phyloP scores from a whole-genome alignment of 2,888 invertebrate species.

The Phanerotoma sp. region DNA sequence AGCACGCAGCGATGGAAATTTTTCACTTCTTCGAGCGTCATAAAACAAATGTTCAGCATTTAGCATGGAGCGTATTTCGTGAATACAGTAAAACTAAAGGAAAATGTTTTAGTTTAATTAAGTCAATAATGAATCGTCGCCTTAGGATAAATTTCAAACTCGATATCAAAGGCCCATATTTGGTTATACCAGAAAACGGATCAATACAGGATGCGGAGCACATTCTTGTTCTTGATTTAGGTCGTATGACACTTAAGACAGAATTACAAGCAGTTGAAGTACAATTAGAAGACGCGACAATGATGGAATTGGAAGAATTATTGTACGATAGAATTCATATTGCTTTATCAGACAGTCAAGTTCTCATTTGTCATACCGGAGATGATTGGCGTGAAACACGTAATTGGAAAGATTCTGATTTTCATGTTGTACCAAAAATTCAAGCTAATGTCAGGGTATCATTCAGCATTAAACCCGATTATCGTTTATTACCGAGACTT shows the following conservation, averaged over 20 bases:
- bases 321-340: constrained; percentile 76
- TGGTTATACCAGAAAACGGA: constrained; percentile 75
- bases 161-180: constrained; percentile 74
- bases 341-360: constrained; percentile 70
- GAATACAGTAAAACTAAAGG: constrained; percentile 48
- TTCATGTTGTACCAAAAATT: constrained; percentile 73
- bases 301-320: constrained; percentile 79
- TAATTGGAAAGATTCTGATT: constrained; percentile 71
- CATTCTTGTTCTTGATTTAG: constrained; percentile 72
- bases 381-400: constrained; percentile 76
- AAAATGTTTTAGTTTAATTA: constrained; percentile 55
- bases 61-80: constrained; percentile 47
- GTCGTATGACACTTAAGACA: constrained; percentile 68
- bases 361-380: constrained; percentile 64
- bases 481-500: constrained; percentile 69
- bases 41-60: constrained; percentile 59
- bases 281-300: constrained; percentile 73
- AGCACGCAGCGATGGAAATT: constrained; percentile 74
- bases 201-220: constrained; percentile 69
- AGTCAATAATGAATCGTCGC: constrained; percentile 61
- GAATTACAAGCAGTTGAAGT: constrained; percentile 71
- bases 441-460: constrained; percentile 68
- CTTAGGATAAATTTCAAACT: constrained; percentile 71
- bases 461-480: constrained; percentile 73
- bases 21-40: constrained; percentile 69